Evolutionary conservation across 1,140 invertebrate species (phyloP).

Genomic region (Orchestia grillus): DNA sequence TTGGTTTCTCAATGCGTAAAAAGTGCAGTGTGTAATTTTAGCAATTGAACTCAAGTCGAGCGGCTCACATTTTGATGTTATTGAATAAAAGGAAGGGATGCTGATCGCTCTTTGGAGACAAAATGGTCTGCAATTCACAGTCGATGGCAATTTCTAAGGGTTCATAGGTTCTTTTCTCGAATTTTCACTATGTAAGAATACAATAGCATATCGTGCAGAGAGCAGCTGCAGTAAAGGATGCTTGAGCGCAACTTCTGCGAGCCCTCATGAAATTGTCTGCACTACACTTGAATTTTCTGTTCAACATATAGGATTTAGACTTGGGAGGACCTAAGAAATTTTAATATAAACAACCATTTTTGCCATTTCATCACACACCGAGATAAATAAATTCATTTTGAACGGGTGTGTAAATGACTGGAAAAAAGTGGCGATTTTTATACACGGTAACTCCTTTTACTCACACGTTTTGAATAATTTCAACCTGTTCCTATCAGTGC

Average conservation of each 20-base stretch:
- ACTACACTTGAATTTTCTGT: not conserved
- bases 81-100: no score
- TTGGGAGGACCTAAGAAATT: not conserved
- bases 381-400: not conserved
- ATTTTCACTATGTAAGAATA: no score
- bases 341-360: not conserved
- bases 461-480: not conserved
- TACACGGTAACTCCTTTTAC: not conserved
- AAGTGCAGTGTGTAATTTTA: no score
- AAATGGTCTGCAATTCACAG: no score
- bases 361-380: no score
- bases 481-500: not conserved
- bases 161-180: no score
- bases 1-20: no score
- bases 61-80: no score
- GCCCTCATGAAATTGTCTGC: not conserved
- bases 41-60: no score
- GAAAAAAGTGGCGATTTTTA: not conserved
- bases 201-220: no score
- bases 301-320: not conserved
- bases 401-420: not conserved
- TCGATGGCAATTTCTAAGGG: no score
- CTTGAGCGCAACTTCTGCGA: not conserved
- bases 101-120: no score
- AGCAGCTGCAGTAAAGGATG: not conserved